Evolutionary conservation across 2,888 invertebrate genomes (phyloP).

Genomic region (Rhorus exstirpatorius): DNA sequence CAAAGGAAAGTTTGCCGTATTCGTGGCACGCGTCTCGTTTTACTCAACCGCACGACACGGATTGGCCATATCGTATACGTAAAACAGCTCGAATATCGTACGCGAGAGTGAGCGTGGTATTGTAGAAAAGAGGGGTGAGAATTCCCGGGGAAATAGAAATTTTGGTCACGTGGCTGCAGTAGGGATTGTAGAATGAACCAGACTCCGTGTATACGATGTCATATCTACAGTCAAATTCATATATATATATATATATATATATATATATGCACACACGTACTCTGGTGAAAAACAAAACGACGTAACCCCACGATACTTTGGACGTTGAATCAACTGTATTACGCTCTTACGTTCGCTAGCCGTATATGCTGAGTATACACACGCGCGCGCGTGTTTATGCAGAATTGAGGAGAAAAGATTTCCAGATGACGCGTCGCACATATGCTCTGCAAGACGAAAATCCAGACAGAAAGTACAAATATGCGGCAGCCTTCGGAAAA

Average conservation of each 20-base stretch:
- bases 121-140: slow-evolving; percentile 8
- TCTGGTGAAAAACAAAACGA: slow-evolving; percentile 22
- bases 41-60: slow-evolving; percentile 53
- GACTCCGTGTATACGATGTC: slow-evolving; percentile 73
- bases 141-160: slow-evolving; percentile 75
- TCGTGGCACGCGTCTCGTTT: slow-evolving; percentile 68
- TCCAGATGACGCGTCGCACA: slow-evolving; percentile 33
- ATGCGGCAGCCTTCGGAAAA: slow-evolving; percentile 26
- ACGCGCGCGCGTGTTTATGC: background rate
- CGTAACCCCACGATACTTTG: background rate
- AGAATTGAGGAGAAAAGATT: slow-evolving; percentile 30
- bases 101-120: slow-evolving; percentile 3
- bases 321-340: slow-evolving; percentile 7
- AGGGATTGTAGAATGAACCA: slow-evolving; percentile 72
- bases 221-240: slow-evolving; percentile 53
- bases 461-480: slow-evolving; percentile 32
- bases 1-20: slow-evolving; percentile 45
- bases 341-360: background rate
- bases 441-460: slow-evolving; percentile 38
- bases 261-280: background rate
- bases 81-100: slow-evolving; percentile 60
- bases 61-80: slow-evolving; percentile 58
- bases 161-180: slow-evolving; percentile 81
- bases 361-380: background rate
- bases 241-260: background rate